phyloP scores from a whole-genome alignment of 2,797 vertebrate genomes.

The Gadopsis bispinosus region DNA sequence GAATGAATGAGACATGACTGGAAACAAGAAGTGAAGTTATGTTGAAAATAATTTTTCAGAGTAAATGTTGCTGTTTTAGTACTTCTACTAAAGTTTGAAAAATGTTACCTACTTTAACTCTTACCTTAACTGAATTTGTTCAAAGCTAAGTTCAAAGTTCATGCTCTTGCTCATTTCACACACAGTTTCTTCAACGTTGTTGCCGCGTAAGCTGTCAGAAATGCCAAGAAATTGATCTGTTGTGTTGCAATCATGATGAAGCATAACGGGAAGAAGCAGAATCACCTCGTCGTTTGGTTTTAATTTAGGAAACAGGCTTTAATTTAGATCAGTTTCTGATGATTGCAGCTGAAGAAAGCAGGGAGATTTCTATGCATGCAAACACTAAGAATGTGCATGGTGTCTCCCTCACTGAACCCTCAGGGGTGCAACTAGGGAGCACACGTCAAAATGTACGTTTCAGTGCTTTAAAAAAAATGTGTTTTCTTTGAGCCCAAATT shows the following conservation, averaged over 20 bases:
- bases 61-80: background rate
- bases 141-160: background rate
- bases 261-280: slow-evolving; percentile 8
- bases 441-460: slow-evolving; percentile 24
- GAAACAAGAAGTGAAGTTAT: background rate
- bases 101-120: slow-evolving; percentile 1
- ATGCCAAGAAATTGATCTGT: slow-evolving; percentile 9
- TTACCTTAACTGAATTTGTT: slow-evolving; percentile 8
- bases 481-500: slow-evolving; percentile 17
- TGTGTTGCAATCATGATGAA: slow-evolving; percentile 8
- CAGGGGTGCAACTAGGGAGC: background rate
- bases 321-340: slow-evolving; percentile 13
- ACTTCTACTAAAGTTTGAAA: background rate
- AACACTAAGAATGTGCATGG: slow-evolving; percentile 29
- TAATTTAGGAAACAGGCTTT: slow-evolving; percentile 32
- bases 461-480: slow-evolving; percentile 60
- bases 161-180: background rate
- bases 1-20: background rate
- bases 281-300: background rate
- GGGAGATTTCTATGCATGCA: slow-evolving; percentile 36
- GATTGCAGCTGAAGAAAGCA: slow-evolving; percentile 11
- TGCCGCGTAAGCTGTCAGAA: slow-evolving; percentile 54
- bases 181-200: slow-evolving; percentile 15
- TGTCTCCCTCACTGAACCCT: background rate
- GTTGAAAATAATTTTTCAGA: background rate